phyloP scores from a whole-genome alignment of 2,888 invertebrate species.

The Habrosyne pyritoides region DNA sequence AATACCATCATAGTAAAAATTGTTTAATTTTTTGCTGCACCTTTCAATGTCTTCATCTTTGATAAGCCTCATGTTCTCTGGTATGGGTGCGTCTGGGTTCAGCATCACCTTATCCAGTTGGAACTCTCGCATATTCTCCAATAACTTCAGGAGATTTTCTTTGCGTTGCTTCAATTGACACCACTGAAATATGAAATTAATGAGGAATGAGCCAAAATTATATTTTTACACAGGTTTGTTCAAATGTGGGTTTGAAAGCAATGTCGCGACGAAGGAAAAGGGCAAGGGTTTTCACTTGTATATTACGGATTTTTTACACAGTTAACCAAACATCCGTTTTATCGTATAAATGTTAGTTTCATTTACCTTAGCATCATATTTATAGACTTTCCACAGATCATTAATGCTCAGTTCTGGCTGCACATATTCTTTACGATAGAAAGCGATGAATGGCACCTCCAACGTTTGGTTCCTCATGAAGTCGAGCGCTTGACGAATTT shows the following conservation, averaged over 20 bases:
- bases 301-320: not conserved
- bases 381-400: constrained; percentile 99
- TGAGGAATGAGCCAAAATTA: not conserved
- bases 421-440: constrained; percentile 99
- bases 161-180: constrained; percentile 94
- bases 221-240: not conserved
- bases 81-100: constrained; percentile 92
- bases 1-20: no score
- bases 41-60: constrained; percentile 93
- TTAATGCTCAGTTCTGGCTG: constrained; percentile 96
- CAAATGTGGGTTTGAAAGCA: no score
- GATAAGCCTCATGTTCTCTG: constrained; percentile 91
- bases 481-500: constrained; percentile 96
- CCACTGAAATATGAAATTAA: constrained; percentile 82
- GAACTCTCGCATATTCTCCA: constrained; percentile 96
- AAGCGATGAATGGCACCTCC: constrained; percentile 99
- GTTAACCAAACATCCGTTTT: not conserved
- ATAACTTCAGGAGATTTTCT: constrained; percentile 90
- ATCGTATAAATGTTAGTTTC: not conserved
- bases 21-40: constrained; percentile 57
- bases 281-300: no score
- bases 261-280: no score
- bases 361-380: constrained; percentile 93
- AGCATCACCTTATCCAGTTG: constrained; percentile 93
- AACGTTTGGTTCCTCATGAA: constrained; percentile 97